Conservation (phyloP, 2,888 invertebrate species). For the Rotaria sp. region DNA sequence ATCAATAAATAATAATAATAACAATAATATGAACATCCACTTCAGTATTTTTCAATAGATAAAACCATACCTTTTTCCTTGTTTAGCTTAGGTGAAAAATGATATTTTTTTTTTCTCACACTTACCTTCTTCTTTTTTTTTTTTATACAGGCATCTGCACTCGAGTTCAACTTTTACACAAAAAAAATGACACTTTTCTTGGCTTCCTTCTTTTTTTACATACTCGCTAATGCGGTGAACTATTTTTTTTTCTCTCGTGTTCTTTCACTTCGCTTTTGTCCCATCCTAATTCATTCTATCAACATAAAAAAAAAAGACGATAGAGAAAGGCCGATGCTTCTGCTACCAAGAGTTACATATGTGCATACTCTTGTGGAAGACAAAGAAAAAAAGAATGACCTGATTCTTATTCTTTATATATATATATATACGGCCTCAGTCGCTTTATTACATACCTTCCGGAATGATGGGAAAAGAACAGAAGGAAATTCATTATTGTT, state of each 20-base stretch:
- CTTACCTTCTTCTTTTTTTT: neutral
- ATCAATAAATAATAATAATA: neutral
- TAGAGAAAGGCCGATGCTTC: neutral
- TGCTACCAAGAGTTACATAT: neutral
- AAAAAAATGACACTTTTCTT: neutral
- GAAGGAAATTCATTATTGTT: neutral
- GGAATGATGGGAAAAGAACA: neutral
- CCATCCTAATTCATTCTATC: neutral
- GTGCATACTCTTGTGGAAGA: neutral
- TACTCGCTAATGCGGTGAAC: neutral
- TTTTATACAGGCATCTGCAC: neutral
- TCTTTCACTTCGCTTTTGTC: slow-evolving; percentile 1
- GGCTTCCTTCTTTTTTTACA: neutral
- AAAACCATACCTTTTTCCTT: neutral
- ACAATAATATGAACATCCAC: no score
- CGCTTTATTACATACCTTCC: neutral
- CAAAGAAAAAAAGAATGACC: slow-evolving; percentile 12
- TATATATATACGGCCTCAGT: neutral
- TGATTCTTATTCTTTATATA: neutral
- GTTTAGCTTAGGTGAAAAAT: neutral
- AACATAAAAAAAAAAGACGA: neutral
- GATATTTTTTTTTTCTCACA: neutral
- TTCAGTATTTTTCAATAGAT: neutral
- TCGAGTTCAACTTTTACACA: neutral
- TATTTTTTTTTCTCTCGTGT: neutral